Percentiles rank a stretch among this genome's conserved stretches.
Evolutionary conservation across 2,888 invertebrate genomes (phyloP).

Genomic region (Leucania comma): DNA sequence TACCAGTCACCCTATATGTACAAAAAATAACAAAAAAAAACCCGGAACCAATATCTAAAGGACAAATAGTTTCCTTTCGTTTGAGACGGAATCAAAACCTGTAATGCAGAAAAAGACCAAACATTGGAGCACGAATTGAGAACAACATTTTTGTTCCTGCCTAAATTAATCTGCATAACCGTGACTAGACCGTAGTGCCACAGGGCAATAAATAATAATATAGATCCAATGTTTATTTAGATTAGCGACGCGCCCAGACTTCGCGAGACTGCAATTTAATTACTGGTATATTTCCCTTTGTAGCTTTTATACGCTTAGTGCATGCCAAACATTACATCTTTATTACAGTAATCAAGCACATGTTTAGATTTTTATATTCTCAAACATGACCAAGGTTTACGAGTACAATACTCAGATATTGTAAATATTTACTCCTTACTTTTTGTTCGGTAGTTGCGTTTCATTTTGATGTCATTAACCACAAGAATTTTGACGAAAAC

Average conservation of each 20-base stretch:
- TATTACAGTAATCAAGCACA: conserved; percentile 1
- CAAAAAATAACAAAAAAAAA: not conserved
- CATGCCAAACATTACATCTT: conserved; percentile 2
- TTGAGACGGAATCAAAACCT: conserved; percentile 18
- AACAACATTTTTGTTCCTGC: not conserved
- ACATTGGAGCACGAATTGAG: not conserved
- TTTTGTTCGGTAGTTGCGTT: not conserved
- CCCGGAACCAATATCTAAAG: conserved; percentile 18
- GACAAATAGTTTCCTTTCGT: conserved; percentile 20
- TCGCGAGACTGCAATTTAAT: too few species aligned
- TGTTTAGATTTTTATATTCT: conserved; percentile 21
- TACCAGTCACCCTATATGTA: not conserved
- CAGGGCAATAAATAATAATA: not conserved
- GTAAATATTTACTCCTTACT: conserved; percentile 32
- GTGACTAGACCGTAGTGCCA: not conserved
- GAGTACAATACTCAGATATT: not conserved
- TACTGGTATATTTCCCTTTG: not conserved
- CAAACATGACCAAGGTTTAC: conserved; percentile 15
- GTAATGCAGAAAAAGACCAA: not conserved
- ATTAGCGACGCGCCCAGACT: too few species aligned
- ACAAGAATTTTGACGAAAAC: conserved; percentile 4
- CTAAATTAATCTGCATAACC: conserved; percentile 14
- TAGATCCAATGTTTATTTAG: too few species aligned
- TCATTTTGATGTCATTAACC: conserved; percentile 1
- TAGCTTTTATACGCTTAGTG: not conserved